Evolutionary conservation across 2,113 vertebrate genomes (phyloP).

Genomic region (Mystacornis crossleyi): DNA sequence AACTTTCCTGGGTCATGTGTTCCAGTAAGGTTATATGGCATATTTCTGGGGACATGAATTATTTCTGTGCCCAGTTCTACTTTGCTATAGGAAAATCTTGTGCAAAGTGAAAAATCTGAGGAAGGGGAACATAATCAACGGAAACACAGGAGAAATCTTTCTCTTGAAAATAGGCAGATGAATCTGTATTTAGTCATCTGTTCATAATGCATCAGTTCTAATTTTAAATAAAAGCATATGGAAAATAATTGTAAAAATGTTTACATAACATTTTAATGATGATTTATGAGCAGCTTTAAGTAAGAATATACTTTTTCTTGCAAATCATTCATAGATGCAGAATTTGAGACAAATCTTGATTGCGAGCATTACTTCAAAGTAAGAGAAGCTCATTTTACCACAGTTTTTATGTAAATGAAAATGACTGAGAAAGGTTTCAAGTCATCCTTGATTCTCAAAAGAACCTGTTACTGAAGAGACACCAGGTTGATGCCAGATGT

Average conservation of each 20-base stretch:
- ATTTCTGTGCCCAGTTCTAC: background rate
- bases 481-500: background rate
- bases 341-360: background rate
- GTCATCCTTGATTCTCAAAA: background rate
- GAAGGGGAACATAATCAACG: background rate
- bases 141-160: background rate
- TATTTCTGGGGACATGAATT: background rate
- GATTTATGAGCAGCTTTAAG: background rate
- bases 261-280: background rate
- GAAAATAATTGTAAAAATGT: background rate
- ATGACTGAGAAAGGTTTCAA: background rate
- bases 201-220: background rate
- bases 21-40: background rate
- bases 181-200: background rate
- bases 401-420: background rate
- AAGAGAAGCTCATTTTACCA: background rate
- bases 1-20: background rate
- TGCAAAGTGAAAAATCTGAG: background rate
- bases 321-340: background rate
- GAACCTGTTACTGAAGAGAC: background rate
- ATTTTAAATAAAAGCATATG: background rate
- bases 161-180: background rate
- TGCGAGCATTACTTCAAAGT: background rate
- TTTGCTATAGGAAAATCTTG: background rate
- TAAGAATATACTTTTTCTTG: background rate